A percentile compares a stretch with the other conserved stretches of the same genome.
Evolutionary conservation across 1,140 invertebrate genomes (phyloP).

Genomic region (Bombus superbus): DNA sequence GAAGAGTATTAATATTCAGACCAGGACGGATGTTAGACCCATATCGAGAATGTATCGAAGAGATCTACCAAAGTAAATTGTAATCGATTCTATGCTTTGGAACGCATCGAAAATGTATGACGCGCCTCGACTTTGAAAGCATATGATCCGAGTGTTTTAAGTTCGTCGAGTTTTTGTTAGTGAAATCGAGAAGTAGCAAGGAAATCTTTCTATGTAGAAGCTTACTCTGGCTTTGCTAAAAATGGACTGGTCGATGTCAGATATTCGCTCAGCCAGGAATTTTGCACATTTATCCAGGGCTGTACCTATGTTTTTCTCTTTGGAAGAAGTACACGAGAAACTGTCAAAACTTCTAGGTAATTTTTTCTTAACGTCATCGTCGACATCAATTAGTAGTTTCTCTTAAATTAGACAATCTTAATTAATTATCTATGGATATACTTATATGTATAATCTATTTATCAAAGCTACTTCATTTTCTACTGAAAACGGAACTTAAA

Average conservation of each 20-base stretch:
- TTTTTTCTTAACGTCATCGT: background rate
- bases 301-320: constrained; percentile 76
- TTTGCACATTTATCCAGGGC: constrained; percentile 63
- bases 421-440: background rate
- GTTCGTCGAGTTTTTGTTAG: background rate
- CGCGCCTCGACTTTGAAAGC: background rate
- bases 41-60: constrained; percentile 32
- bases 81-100: constrained; percentile 3
- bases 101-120: background rate
- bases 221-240: background rate
- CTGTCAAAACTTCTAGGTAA: constrained; percentile 79
- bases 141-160: background rate
- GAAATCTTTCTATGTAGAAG: background rate
- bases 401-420: no score
- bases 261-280: constrained; percentile 61
- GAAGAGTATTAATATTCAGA: constrained; percentile 17
- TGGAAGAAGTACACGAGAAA: constrained; percentile 79
- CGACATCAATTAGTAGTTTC: background rate
- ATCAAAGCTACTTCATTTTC: background rate
- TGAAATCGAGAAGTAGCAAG: background rate
- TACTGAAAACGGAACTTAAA: background rate
- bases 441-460: background rate
- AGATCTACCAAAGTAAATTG: constrained; percentile 21
- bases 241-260: constrained; percentile 68
- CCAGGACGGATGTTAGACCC: background rate